Evolutionary conservation across 2,113 vertebrate genomes (phyloP), one percentile per base, ranked within the genome.

Genomic region (Neotragus pygmaeus): DNA sequence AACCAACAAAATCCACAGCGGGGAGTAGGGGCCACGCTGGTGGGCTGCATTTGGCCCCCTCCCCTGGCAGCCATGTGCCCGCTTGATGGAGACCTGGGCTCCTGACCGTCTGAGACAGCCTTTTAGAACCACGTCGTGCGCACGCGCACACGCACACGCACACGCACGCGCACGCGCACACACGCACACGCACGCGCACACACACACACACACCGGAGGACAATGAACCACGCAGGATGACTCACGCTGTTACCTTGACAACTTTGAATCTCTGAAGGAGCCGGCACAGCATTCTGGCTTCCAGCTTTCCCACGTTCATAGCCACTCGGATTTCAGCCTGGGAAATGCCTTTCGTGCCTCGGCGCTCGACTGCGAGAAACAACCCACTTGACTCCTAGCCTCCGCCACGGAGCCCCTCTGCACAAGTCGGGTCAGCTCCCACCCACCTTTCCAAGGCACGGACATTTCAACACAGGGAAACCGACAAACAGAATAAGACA

Each of bases 211-310:
- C 39, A 27, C 12, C 49, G 30, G 15, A 73, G 30, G 51, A 53
- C 19, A 84, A 1, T 0, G 55, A 21, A 8, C 9, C 66, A 39
- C 2, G 7, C 0, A 1, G 15, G 30, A 23, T 43, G 84, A 33
- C 30, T 27, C 30, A 0, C 0, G 5, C 17, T 3, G 58, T 98
- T 98, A 99, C 99, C 99, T 99, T 99, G 96, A 99, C 99, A 84
- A 99, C 98, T 94, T 99, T 99, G 70, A 99, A 99, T 80, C 99
- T 98, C 94, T 99, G 99, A 95, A 99, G 98, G 58, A 99, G 98
- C 39, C 99, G 99, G 96, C 99, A 99, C 70, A 99, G 94, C 99
- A 99, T 99, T 30, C 99, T 99, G 4, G 99, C 99, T 97, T 99
- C 99, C 94, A 99, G 99, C 82, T 99, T 99, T 5, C 99, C 99